Conservation (phyloP, 2,797 vertebrate species). For the Cryptoblepharus egeriae region DNA sequence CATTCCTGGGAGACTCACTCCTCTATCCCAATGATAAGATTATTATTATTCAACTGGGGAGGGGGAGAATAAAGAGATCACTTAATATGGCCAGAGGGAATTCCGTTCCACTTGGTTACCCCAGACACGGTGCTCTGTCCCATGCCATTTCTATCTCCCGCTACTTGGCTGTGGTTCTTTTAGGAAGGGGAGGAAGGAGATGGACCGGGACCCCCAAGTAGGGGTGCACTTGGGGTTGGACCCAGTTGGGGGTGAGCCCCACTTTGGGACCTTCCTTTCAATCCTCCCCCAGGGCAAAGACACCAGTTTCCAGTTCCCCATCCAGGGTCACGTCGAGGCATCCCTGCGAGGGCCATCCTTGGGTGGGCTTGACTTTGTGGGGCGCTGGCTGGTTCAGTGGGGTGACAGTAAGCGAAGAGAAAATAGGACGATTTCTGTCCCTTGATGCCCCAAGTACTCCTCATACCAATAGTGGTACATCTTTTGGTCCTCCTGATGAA, state of each 20-base stretch:
- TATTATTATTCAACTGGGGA: slow-evolving; percentile 88
- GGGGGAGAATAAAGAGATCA: slow-evolving; percentile 84
- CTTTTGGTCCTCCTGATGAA: neutral
- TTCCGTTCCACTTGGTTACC: slow-evolving; percentile 85
- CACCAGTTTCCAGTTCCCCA: neutral
- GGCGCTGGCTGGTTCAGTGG: too few species aligned
- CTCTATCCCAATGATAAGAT: slow-evolving; percentile 83
- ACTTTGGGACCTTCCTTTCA: too few species aligned
- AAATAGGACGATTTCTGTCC: neutral
- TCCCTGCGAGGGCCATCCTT: neutral
- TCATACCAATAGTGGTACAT: too few species aligned
- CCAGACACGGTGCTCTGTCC: slow-evolving; percentile 82
- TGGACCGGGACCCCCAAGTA: neutral
- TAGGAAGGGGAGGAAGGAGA: neutral
- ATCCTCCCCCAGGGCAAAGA: neutral
- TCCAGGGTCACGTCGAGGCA: neutral
- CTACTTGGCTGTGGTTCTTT: neutral
- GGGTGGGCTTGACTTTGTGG: neutral
- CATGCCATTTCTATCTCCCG: too few species aligned
- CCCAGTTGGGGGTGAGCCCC: accelerated
- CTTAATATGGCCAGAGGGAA: slow-evolving; percentile 84
- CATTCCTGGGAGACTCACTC: slow-evolving; percentile 84
- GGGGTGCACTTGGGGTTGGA: neutral
- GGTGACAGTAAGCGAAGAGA: neutral
- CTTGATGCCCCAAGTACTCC: too few species aligned